A percentile compares a stretch with the other conserved stretches of the same genome.
phyloP scores from a whole-genome alignment of 2,888 invertebrate species.

The Ophonus ardosiacus region DNA sequence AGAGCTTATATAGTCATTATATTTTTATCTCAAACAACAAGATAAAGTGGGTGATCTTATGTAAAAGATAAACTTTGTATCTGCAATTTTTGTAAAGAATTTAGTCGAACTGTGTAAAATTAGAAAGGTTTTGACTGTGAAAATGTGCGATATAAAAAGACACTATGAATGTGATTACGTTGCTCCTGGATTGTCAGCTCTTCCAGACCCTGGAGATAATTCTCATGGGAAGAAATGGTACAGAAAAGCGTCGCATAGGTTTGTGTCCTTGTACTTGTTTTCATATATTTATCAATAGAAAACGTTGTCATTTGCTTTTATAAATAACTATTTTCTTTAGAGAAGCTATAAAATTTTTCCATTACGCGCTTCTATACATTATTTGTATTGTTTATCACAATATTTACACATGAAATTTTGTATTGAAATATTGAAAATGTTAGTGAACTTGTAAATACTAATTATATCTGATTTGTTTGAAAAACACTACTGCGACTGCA shows the following conservation, averaged over 20 bases:
- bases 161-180: constrained; percentile 55
- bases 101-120: background rate
- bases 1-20: too few relatives aligned
- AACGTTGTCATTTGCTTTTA: background rate
- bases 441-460: constrained; percentile 3
- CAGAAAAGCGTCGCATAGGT: constrained; percentile 78
- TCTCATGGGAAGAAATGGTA: constrained; percentile 77
- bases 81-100: background rate
- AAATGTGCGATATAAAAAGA: constrained; percentile 50
- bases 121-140: background rate
- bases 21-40: constrained; percentile 20
- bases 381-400: background rate
- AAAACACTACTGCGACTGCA: background rate
- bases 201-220: constrained; percentile 67
- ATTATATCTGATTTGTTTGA: background rate
- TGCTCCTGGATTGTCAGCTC: constrained; percentile 56
- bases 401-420: background rate
- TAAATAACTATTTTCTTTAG: background rate
- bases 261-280: constrained; percentile 67
- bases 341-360: background rate
- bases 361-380: background rate
- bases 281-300: background rate
- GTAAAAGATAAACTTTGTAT: constrained; percentile 21
- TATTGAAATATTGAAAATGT: background rate
- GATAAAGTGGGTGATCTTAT: constrained; percentile 10